These are phyloP conservation scores for Pristionchus fissidentatus DNA, from an alignment of 2,888 invertebrate genomes.

Conservation along the genomic window DNA sequence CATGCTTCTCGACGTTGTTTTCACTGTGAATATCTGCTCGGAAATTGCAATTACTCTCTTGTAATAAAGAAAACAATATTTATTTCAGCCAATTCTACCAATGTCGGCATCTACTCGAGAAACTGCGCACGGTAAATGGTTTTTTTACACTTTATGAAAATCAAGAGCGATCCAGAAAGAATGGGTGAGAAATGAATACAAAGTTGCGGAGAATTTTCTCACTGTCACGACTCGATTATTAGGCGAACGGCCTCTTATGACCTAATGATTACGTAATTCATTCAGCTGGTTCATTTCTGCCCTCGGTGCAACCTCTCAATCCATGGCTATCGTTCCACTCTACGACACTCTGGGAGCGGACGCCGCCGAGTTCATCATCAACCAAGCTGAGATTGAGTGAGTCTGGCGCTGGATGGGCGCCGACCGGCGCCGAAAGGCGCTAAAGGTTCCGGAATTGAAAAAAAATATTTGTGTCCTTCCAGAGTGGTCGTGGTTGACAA, in stretches of 20 bases:
- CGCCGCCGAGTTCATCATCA: constrained; percentile 84
- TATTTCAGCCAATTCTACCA: constrained; percentile 79
- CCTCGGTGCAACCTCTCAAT: constrained; percentile 67
- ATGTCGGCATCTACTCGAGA: constrained; percentile 93
- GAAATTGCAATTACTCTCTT: background rate
- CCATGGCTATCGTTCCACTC: constrained; percentile 91
- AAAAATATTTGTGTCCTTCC: constrained; percentile 28
- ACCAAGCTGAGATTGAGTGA: constrained; percentile 72
- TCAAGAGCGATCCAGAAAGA: too few relatives aligned
- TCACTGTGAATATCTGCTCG: background rate
- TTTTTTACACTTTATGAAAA: background rate
- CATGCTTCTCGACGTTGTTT: too few relatives aligned
- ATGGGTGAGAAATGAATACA: too few relatives aligned
- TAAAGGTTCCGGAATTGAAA: background rate
- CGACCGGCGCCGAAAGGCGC: background rate
- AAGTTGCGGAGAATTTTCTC: too few relatives aligned
- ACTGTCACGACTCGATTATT: too few relatives aligned
- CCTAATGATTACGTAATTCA: constrained; percentile 51
- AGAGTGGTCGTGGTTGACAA: constrained; percentile 70
- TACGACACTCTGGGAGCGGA: constrained; percentile 97
- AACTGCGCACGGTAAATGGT: constrained; percentile 79
- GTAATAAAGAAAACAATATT: background rate
- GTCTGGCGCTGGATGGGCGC: background rate
- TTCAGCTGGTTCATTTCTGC: constrained; percentile 81
- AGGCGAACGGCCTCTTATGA: background rate